Evolutionary conservation across 2,888 invertebrate species (phyloP).

Genomic region (Scelioninae gen. 1): DNA sequence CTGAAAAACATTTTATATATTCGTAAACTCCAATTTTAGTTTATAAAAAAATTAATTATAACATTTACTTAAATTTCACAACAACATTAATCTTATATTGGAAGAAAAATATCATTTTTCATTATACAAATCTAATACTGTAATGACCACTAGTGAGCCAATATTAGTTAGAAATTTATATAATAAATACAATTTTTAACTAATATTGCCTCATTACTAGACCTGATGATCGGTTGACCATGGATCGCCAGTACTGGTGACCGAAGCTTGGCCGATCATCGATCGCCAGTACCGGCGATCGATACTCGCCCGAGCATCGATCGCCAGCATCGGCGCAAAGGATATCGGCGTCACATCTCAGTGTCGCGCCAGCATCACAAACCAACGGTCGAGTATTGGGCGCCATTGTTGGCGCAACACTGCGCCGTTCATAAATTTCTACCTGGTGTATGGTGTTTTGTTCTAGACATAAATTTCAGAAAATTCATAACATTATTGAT

Average conservation of each 20-base stretch:
- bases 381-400: neutral
- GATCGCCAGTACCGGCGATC: neutral
- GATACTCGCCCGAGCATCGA: neutral
- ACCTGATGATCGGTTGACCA: neutral
- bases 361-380: neutral
- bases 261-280: neutral
- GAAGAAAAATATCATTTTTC: too few species aligned
- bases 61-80: too few species aligned
- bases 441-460: too few species aligned
- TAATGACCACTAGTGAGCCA: too few species aligned
- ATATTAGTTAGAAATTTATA: neutral
- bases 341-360: neutral
- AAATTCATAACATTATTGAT: too few species aligned
- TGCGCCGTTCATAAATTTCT: conserved; percentile 4
- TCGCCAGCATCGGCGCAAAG: neutral
- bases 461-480: too few species aligned
- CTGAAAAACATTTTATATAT: too few species aligned
- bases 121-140: too few species aligned
- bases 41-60: too few species aligned
- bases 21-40: too few species aligned
- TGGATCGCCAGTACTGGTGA: too few species aligned
- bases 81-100: too few species aligned
- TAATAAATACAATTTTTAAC: neutral
- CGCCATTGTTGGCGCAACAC: neutral
- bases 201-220: neutral